phyloP scores from a whole-genome alignment of 2,113 vertebrate genomes.

The Elachura formosa region DNA sequence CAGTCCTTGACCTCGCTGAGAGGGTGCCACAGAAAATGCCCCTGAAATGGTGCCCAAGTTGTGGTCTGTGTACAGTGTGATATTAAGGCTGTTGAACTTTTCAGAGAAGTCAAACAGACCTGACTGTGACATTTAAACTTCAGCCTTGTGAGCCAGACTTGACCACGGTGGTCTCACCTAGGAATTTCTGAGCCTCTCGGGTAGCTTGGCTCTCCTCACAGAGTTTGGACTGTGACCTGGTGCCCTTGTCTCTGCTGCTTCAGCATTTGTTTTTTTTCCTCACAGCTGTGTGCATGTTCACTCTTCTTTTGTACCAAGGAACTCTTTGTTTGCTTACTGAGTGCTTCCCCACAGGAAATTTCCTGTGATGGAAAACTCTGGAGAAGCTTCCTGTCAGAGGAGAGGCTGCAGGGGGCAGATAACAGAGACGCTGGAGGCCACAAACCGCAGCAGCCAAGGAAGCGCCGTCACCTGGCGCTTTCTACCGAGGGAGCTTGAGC shows the following conservation, averaged over 20 bases:
- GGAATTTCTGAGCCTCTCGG: neutral
- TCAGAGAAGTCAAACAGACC: neutral
- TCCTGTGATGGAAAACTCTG: constrained; percentile 72
- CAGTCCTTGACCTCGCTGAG: neutral
- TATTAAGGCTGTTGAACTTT: neutral
- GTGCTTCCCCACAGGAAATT: constrained; percentile 79
- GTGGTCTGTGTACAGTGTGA: neutral
- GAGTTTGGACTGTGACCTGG: neutral
- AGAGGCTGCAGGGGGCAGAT: constrained; percentile 67
- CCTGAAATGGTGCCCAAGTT: neutral
- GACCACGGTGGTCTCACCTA: neutral
- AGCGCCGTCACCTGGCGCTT: neutral
- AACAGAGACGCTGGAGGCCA: neutral
- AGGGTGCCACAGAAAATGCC: neutral
- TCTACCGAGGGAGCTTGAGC: neutral
- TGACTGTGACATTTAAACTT: neutral
- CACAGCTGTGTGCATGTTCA: neutral
- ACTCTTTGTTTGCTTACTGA: constrained; percentile 62
- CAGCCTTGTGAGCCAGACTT: neutral
- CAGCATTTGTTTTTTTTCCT: neutral
- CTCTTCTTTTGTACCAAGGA: constrained; percentile 10
- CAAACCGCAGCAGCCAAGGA: constrained; percentile 21
- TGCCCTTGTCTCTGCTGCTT: neutral
- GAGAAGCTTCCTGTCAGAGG: constrained; percentile 74
- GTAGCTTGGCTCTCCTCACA: neutral